Conservation (phyloP, 1,140 invertebrate species). For the Drosophila repleta region DNA sequence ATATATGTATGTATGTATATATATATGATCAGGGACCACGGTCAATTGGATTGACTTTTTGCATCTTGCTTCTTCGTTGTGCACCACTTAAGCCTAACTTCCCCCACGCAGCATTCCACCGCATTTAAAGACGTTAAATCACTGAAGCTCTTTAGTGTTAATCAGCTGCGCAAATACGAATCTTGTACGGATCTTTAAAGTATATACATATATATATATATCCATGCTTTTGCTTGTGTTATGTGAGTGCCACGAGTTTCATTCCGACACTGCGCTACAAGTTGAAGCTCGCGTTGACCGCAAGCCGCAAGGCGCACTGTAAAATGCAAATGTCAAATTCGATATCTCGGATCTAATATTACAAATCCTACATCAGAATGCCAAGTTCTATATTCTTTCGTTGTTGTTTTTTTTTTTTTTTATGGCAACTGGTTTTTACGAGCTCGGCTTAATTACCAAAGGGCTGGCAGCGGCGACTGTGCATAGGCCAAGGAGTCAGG, state of each 20-base stretch:
- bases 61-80: neutral
- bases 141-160: conserved; percentile 37
- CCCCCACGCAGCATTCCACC: neutral
- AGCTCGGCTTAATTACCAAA: conserved; percentile 56
- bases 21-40: neutral
- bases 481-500: conserved; percentile 20
- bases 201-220: conserved; percentile 8
- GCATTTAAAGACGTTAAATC: conserved; percentile 23
- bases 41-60: neutral
- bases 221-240: neutral
- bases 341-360: conserved; percentile 28
- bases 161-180: conserved; percentile 45
- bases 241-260: conserved; percentile 33
- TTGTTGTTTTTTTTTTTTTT: conserved; percentile 18
- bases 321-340: conserved; percentile 35
- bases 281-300: conserved; percentile 34
- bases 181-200: neutral
- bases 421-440: conserved; percentile 60
- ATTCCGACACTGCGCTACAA: conserved; percentile 45
- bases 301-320: conserved; percentile 39
- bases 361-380: conserved; percentile 30
- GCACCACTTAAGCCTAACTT: conserved; percentile 3
- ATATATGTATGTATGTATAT: neutral
- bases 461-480: neutral
- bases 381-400: conserved; percentile 12